Percentiles rank a stretch among this genome's conserved stretches.
These are phyloP conservation scores for Pyxicephalus adspersus DNA, from an alignment of 2,113 vertebrate genomes.

Conservation along the genomic window DNA sequence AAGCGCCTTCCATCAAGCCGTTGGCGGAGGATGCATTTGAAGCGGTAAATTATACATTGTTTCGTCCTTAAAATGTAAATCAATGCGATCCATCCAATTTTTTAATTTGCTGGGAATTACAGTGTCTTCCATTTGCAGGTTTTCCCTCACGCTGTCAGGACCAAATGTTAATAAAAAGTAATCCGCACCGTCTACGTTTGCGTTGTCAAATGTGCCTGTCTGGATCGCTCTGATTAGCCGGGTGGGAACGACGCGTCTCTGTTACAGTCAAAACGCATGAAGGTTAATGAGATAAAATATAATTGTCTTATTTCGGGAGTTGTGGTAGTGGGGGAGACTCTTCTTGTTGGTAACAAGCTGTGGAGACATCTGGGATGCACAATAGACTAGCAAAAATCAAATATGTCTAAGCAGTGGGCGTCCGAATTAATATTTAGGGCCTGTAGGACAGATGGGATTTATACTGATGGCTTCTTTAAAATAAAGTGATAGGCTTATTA, in stretches of 20 bases:
- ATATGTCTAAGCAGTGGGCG: conserved; percentile 9
- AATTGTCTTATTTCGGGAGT: conserved; percentile 27
- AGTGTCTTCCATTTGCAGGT: not conserved
- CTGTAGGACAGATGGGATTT: not conserved
- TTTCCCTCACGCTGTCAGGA: not conserved
- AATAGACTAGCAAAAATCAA: not conserved
- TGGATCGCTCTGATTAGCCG: not conserved
- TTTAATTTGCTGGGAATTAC: not conserved
- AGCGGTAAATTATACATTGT: conserved; percentile 14
- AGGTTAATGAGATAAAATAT: conserved; percentile 47
- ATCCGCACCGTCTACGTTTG: not conserved
- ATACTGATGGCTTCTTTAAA: not conserved
- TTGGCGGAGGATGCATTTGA: not conserved
- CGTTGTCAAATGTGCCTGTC: not conserved
- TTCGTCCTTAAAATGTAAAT: conserved; percentile 1
- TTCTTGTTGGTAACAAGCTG: conserved; percentile 13
- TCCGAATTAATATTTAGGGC: not conserved
- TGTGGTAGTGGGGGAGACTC: not conserved
- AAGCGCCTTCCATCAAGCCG: not conserved
- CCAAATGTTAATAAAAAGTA: not conserved
- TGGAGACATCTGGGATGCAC: conserved; percentile 34
- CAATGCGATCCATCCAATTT: not conserved
- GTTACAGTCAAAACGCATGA: conserved; percentile 30
- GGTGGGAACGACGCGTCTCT: not conserved
- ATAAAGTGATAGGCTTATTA: not conserved